Conservation (phyloP, 2,888 invertebrate species). For the Folsomia candida region DNA sequence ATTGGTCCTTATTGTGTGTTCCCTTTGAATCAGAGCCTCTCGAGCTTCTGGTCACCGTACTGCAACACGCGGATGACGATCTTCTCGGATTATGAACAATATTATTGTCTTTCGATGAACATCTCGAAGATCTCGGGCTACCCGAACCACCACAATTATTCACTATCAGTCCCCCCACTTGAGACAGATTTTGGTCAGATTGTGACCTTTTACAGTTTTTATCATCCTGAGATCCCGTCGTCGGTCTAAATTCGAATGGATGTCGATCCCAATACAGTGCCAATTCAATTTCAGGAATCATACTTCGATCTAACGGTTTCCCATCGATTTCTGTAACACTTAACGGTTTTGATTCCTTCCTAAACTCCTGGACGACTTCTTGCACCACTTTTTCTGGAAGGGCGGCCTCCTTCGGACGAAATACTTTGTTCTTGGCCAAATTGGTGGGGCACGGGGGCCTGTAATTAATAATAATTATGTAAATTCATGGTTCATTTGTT, state of each 20-base stretch:
- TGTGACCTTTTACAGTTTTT: constrained; percentile 7
- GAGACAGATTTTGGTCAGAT: constrained; percentile 21
- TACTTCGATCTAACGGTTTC: background rate
- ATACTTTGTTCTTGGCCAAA: constrained; percentile 43
- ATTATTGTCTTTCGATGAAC: background rate
- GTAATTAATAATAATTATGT: no score
- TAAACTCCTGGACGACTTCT: background rate
- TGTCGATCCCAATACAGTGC: constrained; percentile 49
- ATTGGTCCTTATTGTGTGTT: background rate
- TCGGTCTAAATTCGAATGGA: constrained; percentile 31
- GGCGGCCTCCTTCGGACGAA: constrained; percentile 22
- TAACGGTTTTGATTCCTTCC: background rate
- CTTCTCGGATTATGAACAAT: background rate
- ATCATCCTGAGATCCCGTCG: background rate
- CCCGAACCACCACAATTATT: background rate
- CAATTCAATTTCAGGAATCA: constrained; percentile 44
- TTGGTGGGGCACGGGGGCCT: constrained; percentile 47
- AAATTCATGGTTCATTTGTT: no score
- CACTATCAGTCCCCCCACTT: background rate
- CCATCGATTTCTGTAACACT: constrained; percentile 11
- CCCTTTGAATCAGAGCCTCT: background rate
- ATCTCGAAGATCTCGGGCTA: background rate
- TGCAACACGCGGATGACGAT: background rate
- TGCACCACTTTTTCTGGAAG: background rate
- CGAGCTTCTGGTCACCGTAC: background rate